Evolutionary conservation across 2,888 invertebrate genomes (phyloP).

Genomic region (Reticulitermes lucifugus): DNA sequence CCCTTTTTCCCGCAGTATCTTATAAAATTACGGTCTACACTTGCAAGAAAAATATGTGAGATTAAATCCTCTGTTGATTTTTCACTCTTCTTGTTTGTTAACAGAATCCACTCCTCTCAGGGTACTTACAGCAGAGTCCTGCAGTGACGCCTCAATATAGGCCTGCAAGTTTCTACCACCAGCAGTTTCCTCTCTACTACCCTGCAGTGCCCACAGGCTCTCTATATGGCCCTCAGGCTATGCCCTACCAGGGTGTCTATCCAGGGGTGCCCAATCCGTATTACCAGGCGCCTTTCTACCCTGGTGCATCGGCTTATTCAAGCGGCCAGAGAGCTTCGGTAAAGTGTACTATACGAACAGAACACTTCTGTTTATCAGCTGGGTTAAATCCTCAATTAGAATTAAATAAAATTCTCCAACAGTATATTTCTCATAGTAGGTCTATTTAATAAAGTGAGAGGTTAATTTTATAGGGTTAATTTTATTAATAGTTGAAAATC

Average conservation of each 20-base stretch:
- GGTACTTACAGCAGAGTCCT: constrained; percentile 32
- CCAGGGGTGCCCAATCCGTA: constrained; percentile 24
- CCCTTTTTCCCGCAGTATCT: too few species aligned
- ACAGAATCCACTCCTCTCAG: constrained; percentile 10
- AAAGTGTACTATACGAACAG: neutral
- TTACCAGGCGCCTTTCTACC: constrained; percentile 19
- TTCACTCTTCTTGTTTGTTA: neutral
- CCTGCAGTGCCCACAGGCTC: constrained; percentile 21
- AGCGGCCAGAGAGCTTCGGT: constrained; percentile 44
- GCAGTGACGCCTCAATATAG: neutral
- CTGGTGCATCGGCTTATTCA: constrained; percentile 25
- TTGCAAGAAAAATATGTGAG: too few species aligned
- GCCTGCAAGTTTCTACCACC: constrained; percentile 33
- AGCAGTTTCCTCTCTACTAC: constrained; percentile 32
- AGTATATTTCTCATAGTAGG: too few species aligned
- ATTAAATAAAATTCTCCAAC: too few species aligned
- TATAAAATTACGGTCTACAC: too few species aligned
- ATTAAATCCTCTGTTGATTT: too few species aligned
- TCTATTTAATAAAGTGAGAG: too few species aligned
- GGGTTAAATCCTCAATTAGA: too few species aligned
- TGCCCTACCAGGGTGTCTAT: constrained; percentile 30
- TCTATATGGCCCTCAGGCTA: constrained; percentile 38
- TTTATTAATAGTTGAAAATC: too few species aligned
- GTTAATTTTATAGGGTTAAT: too few species aligned
- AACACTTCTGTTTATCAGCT: too few species aligned